A percentile compares a stretch with the other conserved stretches of the same genome.
Evolutionary conservation across 2,113 vertebrate species (phyloP).

Genomic region (Plecotus auritus): DNA sequence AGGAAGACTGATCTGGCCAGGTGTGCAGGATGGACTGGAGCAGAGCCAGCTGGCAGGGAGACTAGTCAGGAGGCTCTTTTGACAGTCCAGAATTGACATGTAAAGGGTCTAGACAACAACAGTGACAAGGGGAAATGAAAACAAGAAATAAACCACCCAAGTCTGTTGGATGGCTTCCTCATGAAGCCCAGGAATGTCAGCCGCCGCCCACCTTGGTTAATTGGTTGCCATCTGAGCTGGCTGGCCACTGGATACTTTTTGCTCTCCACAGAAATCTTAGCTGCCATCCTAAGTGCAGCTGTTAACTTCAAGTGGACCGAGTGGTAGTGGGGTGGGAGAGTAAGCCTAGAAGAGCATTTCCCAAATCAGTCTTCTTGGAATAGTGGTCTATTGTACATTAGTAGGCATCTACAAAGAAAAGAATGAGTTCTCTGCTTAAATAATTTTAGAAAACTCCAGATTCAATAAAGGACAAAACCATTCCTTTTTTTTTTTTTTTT

Average conservation of each 20-base stretch:
- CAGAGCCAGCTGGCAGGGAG: slow-evolving; percentile 1
- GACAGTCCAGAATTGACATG: slow-evolving; percentile 30
- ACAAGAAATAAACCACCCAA: slow-evolving; percentile 45
- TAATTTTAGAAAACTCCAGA: background rate
- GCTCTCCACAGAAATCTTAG: background rate
- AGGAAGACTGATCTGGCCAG: slow-evolving; percentile 33
- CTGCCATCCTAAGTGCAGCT: background rate
- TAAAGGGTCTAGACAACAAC: slow-evolving; percentile 31
- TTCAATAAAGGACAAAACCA: background rate
- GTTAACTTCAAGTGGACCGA: background rate
- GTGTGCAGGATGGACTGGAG: background rate
- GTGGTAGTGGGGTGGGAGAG: background rate
- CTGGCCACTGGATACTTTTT: background rate
- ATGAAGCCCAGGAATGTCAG: background rate
- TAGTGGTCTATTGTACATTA: background rate
- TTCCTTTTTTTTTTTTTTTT: too few relatives aligned
- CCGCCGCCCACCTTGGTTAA: slow-evolving; percentile 8
- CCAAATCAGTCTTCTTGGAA: background rate
- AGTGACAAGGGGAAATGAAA: slow-evolving; percentile 17
- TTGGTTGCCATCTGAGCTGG: slow-evolving; percentile 13
- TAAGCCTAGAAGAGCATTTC: background rate
- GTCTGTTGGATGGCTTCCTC: background rate
- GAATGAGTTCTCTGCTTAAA: background rate
- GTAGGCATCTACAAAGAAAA: background rate
- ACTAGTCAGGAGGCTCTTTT: slow-evolving; percentile 46